Base-by-base conservation (phyloP, 2,113 vertebrate genomes). In the Phainopepla nitens region DNA sequence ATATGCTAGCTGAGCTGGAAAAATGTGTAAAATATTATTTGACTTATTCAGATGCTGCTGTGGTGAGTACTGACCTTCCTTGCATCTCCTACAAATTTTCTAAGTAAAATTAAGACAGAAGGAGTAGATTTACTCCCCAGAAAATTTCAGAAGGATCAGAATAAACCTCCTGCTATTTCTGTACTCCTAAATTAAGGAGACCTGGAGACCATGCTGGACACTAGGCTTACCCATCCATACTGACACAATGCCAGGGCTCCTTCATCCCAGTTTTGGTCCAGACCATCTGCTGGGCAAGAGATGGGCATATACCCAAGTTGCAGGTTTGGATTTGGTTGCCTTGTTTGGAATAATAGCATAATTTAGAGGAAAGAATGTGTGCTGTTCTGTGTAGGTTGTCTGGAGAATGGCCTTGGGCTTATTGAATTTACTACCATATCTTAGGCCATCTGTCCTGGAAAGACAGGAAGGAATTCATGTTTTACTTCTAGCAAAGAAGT, bases 191-290 rank as follows among this genome's bases (percentile, higher is more conserved):
- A 49, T 66, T n/a, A 44, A 83, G 39, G 35, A 39, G 4, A 50
- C 9, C 3, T 66, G 19, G 45, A 6, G 42, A 42, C 0, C 0
- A 13, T 57, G n/a, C 16, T 50, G 33, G n/a, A 21, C 18, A 35
- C 7, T 42, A 53, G 22, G 11, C 2, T 73, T 17, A 57, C 25
- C 15, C 18, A 19, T 66, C 33, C 8, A 7, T 35, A n/a, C 15
- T 23, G 25, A 81, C 56, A n/a, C 19, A n/a, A 8, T 25, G 9
- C 22, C 9, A 53, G 15, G 14, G 12, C 13, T 87, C 9, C 33
- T 56, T 33, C 39, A 47, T 29, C 14, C 33, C 23, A 16, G 11
- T 49, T 92, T 93, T 80, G 54, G 7, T 20, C 14, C 1, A 1
- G 42, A 22, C 11, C 1, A 0, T 45, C 13, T 80, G 10, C 23